Base-by-base conservation (phyloP, 2,113 vertebrate genomes). In the Pimephales promelas region DNA sequence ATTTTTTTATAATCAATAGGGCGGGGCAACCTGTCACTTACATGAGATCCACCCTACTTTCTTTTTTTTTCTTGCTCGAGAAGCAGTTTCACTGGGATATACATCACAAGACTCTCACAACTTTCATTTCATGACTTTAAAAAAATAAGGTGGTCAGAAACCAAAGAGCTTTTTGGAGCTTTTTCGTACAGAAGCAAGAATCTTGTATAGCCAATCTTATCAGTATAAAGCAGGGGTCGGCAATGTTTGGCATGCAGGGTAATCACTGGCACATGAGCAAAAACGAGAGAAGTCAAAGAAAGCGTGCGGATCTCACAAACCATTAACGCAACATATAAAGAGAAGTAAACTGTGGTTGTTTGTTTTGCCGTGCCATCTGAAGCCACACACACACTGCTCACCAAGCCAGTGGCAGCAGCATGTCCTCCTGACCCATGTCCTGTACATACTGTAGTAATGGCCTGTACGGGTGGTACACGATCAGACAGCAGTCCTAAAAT, bases 361-460 rank as follows among this genome's bases (percentile, higher is more conserved):
- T 3, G 5, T 31, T 49, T 74, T 0, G 7, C 22, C 4, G 10
- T 40, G 64, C 20, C 4, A 1, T 22, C 45, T 49, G 47, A 75
- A 75, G 14, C 4, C 40, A 40, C 40, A 40, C 36, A 40, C 2
- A 73, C 54, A 43, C 14, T 49, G 70, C 87, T 80, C 96, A 99
- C 98, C 98, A 99, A 91, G 98, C 97, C 0, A 99, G 93, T 59
- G 98, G 98, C 84, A 99, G 95, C 89, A 99, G 93, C 97, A 98
- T 98, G 91, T 99, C 98, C 92, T 99, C 98, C 94, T 99, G 98
- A 88, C 98, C 98, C 98, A 99, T 99, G 89, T 99, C 98, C 93
- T 99, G 98, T 84, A 99, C 98, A 90, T 99, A 99, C 86, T 99
- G 98, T 90, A 99, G 89, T 90, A 99, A 93, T 59, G 98, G 97